These are phyloP conservation scores for Hecatera dysodea DNA, from an alignment of 2,888 invertebrate genomes.

Conservation along the genomic window DNA sequence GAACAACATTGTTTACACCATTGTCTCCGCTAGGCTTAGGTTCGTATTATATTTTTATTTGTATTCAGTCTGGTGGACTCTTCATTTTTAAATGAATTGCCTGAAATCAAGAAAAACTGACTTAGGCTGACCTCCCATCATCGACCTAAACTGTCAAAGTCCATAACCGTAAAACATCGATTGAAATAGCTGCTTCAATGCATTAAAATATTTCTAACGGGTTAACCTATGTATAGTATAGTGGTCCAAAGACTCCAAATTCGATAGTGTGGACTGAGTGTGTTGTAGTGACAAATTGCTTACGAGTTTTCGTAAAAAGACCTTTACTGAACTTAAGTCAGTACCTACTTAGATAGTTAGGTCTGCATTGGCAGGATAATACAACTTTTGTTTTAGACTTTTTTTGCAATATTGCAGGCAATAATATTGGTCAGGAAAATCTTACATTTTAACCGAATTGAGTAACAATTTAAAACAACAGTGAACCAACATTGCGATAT, in stretches of 20 bases:
- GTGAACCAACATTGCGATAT: too few species aligned
- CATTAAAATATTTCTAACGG: constrained; percentile 30
- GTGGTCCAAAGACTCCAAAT: constrained; percentile 19
- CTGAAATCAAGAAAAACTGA: too few species aligned
- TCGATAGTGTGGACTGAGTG: neutral
- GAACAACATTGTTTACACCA: too few species aligned
- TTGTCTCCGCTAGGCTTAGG: too few species aligned
- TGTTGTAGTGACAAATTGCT: neutral
- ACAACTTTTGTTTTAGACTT: neutral
- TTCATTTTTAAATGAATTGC: neutral
- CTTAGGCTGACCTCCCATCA: neutral
- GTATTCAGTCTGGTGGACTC: too few species aligned
- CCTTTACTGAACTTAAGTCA: neutral
- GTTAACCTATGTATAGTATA: neutral
- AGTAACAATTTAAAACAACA: too few species aligned
- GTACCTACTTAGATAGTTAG: too few species aligned
- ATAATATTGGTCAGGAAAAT: too few species aligned
- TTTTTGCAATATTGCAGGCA: too few species aligned
- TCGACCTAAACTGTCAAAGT: neutral
- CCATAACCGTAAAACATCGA: constrained; percentile 20
- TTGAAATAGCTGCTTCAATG: constrained; percentile 7
- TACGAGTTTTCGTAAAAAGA: neutral
- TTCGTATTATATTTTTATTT: too few species aligned
- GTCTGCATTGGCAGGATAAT: neutral
- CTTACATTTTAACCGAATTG: too few species aligned